Conservation (phyloP, 1,140 invertebrate genomes). For the Drosophila nasuta region DNA sequence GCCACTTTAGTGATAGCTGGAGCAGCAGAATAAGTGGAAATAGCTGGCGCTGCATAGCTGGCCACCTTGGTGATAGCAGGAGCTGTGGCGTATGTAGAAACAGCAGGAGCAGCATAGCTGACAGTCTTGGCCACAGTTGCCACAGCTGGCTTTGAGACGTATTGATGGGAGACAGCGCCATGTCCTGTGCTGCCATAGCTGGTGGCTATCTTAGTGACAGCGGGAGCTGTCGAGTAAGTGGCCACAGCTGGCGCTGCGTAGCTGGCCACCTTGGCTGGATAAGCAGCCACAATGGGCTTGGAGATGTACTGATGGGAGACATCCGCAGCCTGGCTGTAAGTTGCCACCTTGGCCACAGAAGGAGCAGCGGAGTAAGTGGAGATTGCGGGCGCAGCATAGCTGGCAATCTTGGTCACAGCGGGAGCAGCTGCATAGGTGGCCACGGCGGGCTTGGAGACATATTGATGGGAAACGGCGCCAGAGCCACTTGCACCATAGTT, state of each 20-base stretch:
- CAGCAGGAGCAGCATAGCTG: conserved; percentile 1
- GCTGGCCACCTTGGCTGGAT: conserved; percentile 42
- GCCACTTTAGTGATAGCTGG: conserved; percentile 51
- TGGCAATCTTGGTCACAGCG: conserved; percentile 41
- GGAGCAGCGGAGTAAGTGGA: conserved; percentile 43
- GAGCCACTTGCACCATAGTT: conserved; percentile 23
- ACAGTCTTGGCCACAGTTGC: conserved; percentile 24
- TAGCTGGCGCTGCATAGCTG: neutral
- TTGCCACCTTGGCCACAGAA: conserved; percentile 42
- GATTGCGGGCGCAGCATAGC: conserved; percentile 51
- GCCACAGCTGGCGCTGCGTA: conserved; percentile 44
- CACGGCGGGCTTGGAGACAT: conserved; percentile 65
- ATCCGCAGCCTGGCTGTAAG: conserved; percentile 48
- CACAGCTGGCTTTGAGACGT: conserved; percentile 56
- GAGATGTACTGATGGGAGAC: conserved; percentile 75
- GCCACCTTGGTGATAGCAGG: neutral
- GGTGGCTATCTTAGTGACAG: conserved; percentile 42
- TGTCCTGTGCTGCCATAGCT: conserved; percentile 21
- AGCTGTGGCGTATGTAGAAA: neutral
- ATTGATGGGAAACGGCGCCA: conserved; percentile 68
- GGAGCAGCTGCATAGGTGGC: conserved; percentile 59
- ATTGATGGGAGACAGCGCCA: conserved; percentile 67
- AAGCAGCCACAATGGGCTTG: conserved; percentile 53
- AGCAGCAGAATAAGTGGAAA: conserved; percentile 9
- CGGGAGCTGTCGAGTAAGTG: conserved; percentile 31